phyloP scores from a whole-genome alignment of 2,888 invertebrate species.

The Drosophila limbata region DNA sequence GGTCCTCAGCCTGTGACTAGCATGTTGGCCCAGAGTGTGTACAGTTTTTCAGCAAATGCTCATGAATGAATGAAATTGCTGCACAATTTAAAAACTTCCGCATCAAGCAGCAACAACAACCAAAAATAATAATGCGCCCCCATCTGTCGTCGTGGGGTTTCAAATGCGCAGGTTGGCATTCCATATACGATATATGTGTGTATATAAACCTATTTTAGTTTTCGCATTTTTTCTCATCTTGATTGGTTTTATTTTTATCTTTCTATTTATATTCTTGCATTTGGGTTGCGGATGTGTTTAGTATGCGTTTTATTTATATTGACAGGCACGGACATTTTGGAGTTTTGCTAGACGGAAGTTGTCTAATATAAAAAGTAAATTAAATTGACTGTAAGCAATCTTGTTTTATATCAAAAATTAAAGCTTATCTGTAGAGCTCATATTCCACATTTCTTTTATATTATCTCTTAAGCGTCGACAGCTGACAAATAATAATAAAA shows the following conservation, averaged over 20 bases:
- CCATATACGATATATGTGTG: constrained; percentile 9
- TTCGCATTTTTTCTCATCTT: constrained; percentile 12
- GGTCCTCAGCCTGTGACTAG: constrained; percentile 30
- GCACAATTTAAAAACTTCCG: constrained; percentile 77
- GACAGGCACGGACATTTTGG: constrained; percentile 46
- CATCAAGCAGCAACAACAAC: constrained; percentile 58
- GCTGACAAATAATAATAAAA: neutral
- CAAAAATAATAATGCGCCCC: constrained; percentile 49
- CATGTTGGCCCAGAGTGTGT: constrained; percentile 29
- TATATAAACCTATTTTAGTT: constrained; percentile 16
- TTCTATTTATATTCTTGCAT: constrained; percentile 37
- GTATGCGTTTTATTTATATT: constrained; percentile 60
- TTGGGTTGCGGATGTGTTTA: constrained; percentile 57
- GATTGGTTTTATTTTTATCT: neutral
- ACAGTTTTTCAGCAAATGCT: constrained; percentile 35
- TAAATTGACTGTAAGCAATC: constrained; percentile 4
- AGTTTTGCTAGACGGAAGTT: constrained; percentile 33
- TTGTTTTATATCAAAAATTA: neutral
- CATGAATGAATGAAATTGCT: constrained; percentile 72
- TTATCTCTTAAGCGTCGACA: neutral
- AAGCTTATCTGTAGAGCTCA: neutral
- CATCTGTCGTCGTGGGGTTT: constrained; percentile 45
- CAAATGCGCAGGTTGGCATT: constrained; percentile 41
- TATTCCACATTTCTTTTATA: neutral
- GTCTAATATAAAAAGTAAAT: constrained; percentile 16